Conservation (phyloP, 2,797 vertebrate species). For the Hemitrygon akajei region DNA sequence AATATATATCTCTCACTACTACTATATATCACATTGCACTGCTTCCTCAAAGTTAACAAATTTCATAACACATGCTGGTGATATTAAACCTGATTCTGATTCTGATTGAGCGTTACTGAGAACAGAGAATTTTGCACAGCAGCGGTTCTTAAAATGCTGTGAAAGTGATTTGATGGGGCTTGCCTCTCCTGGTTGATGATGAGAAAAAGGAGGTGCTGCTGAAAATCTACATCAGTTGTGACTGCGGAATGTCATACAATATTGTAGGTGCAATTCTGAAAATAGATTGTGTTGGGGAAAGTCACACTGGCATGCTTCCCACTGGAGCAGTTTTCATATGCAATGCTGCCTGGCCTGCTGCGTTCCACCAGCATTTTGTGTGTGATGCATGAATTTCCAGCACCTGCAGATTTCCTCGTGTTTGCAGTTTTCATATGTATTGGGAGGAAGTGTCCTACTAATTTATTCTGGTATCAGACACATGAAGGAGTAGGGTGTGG, state of each 20-base stretch:
- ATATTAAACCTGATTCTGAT: no score
- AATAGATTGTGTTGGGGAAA: no score
- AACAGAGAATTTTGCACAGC: background rate
- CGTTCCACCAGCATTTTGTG: no score
- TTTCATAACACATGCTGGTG: no score
- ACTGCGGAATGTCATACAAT: background rate
- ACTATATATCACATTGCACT: no score
- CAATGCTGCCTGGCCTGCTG: no score
- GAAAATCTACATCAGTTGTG: background rate
- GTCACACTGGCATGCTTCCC: background rate
- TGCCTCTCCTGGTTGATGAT: background rate
- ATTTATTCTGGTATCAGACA: background rate
- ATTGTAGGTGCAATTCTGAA: background rate
- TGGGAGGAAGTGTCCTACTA: background rate
- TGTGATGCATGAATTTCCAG: no score
- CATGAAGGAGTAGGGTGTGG: background rate
- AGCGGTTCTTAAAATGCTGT: background rate
- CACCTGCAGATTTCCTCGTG: no score
- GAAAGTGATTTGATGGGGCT: background rate
- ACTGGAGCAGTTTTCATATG: background rate
- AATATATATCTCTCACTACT: no score
- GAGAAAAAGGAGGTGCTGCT: background rate
- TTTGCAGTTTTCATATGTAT: background rate
- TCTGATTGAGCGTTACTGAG: background rate
- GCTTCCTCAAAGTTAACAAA: no score